Evolutionary conservation across 1,140 invertebrate genomes (phyloP).

Genomic region (Pygmarrhopalites habei): DNA sequence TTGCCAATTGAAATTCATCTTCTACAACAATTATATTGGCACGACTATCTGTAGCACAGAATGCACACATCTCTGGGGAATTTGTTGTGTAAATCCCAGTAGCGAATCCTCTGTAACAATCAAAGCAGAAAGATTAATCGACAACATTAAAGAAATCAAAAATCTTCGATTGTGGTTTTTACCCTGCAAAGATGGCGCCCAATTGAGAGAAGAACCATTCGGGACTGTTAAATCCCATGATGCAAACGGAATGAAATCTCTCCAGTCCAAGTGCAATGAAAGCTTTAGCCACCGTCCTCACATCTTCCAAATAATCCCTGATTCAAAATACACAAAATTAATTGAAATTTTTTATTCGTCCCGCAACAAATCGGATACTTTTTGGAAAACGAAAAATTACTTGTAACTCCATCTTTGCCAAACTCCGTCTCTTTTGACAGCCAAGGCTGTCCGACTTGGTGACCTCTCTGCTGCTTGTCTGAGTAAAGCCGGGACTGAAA

Average conservation of each 20-base stretch:
- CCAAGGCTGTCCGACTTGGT: slow-evolving; percentile 62
- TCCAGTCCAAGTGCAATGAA: slow-evolving; percentile 80
- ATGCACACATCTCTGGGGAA: slow-evolving; percentile 69
- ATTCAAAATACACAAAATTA: slow-evolving; percentile 28
- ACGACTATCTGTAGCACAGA: slow-evolving; percentile 62
- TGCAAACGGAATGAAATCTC: slow-evolving; percentile 70
- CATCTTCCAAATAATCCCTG: slow-evolving; percentile 67
- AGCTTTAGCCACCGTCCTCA: slow-evolving; percentile 70
- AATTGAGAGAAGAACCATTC: slow-evolving; percentile 84
- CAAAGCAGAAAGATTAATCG: too few relatives aligned
- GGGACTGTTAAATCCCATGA: slow-evolving; percentile 83
- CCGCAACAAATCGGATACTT: too few relatives aligned
- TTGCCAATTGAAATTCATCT: slow-evolving; percentile 76
- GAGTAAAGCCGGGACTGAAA: slow-evolving; percentile 70
- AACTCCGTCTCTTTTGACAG: slow-evolving; percentile 52
- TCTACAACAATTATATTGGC: slow-evolving; percentile 83
- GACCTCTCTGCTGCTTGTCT: slow-evolving; percentile 56
- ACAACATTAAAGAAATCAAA: too few relatives aligned
- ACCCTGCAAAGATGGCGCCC: slow-evolving; percentile 83
- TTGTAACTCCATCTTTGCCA: slow-evolving; percentile 63
- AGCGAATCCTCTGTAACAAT: slow-evolving; percentile 63
- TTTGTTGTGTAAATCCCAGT: slow-evolving; percentile 90
- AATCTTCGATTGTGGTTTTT: too few relatives aligned
- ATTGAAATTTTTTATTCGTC: too few relatives aligned
- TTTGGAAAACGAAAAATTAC: slow-evolving; percentile 48